Conservation (phyloP, 2,888 invertebrate genomes). For the Rhodophaea formosa region DNA sequence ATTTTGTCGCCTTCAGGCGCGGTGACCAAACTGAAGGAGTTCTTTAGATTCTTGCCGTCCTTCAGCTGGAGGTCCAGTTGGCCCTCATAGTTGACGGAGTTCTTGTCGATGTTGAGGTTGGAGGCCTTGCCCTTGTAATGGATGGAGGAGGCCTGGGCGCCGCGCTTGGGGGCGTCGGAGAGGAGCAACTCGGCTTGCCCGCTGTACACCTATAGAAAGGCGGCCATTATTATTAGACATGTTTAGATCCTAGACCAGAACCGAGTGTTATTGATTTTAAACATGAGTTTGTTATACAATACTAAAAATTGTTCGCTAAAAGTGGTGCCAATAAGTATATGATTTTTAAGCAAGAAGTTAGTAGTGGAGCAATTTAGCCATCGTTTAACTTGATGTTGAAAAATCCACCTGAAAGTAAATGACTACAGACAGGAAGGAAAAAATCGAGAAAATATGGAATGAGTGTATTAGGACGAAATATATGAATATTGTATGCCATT, state of each 20-base stretch:
- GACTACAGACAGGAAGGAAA: too few species aligned
- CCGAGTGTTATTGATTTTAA: neutral
- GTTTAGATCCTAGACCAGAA: neutral
- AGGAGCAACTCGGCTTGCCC: constrained; percentile 52
- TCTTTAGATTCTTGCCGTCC: constrained; percentile 57
- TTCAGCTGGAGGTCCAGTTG: constrained; percentile 56
- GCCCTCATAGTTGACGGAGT: constrained; percentile 55
- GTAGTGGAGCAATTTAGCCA: too few species aligned
- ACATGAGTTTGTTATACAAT: too few species aligned
- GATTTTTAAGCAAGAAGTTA: too few species aligned
- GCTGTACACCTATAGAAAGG: constrained; percentile 46
- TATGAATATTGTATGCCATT: too few species aligned
- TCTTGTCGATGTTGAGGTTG: constrained; percentile 54
- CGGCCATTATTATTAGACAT: neutral
- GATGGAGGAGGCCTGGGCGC: constrained; percentile 56
- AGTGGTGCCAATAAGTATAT: too few species aligned
- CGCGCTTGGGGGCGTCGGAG: constrained; percentile 61
- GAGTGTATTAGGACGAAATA: too few species aligned
- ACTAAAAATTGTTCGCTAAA: too few species aligned
- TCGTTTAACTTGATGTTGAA: too few species aligned
- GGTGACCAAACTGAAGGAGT: constrained; percentile 53
- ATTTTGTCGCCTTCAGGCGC: constrained; percentile 49
- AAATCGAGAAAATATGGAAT: too few species aligned
- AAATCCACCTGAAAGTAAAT: too few species aligned
- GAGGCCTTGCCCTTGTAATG: constrained; percentile 55